Conservation (phyloP, 2,888 invertebrate genomes). For the Mesopsocus fuscifrons region DNA sequence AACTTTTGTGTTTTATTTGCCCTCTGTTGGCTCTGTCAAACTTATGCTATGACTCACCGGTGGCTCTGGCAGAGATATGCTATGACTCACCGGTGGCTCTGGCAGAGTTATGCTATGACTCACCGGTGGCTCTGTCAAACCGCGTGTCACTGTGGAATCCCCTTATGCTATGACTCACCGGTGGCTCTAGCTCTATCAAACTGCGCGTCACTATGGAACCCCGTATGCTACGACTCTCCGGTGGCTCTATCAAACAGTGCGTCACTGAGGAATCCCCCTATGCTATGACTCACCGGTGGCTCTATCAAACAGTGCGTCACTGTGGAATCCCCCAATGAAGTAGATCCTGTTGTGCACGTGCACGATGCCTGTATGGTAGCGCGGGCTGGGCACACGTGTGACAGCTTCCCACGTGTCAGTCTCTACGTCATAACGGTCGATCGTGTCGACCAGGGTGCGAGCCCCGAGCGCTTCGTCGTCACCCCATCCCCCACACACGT, state of each 20-base stretch:
- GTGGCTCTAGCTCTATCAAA: too few species aligned
- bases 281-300: slow-evolving; percentile 34
- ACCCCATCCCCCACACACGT: slow-evolving; percentile 46
- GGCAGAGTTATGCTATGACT: too few species aligned
- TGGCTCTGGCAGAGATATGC: too few species aligned
- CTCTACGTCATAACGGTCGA: slow-evolving; percentile 41
- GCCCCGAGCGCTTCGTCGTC: slow-evolving; percentile 31
- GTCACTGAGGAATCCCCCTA: slow-evolving; percentile 47
- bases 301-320: slow-evolving; percentile 43
- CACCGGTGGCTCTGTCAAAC: too few species aligned
- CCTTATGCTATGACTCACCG: too few species aligned
- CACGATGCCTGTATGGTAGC: slow-evolving; percentile 47
- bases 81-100: too few species aligned
- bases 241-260: slow-evolving; percentile 46
- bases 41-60: too few species aligned
- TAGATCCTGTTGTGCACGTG: slow-evolving; percentile 39
- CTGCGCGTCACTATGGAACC: slow-evolving; percentile 43
- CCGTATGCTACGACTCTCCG: too few species aligned
- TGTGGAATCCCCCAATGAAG: slow-evolving; percentile 48
- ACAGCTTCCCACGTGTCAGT: slow-evolving; percentile 38
- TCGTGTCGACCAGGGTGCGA: slow-evolving; percentile 35
- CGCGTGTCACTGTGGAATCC: too few species aligned
- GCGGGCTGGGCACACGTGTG: slow-evolving; percentile 40
- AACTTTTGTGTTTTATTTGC: too few species aligned
- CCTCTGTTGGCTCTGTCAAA: too few species aligned